A percentile compares a stretch with the other conserved stretches of the same genome.
Conservation (phyloP, 2,113 vertebrate genomes). For the Thamnaconus septentrionalis region DNA sequence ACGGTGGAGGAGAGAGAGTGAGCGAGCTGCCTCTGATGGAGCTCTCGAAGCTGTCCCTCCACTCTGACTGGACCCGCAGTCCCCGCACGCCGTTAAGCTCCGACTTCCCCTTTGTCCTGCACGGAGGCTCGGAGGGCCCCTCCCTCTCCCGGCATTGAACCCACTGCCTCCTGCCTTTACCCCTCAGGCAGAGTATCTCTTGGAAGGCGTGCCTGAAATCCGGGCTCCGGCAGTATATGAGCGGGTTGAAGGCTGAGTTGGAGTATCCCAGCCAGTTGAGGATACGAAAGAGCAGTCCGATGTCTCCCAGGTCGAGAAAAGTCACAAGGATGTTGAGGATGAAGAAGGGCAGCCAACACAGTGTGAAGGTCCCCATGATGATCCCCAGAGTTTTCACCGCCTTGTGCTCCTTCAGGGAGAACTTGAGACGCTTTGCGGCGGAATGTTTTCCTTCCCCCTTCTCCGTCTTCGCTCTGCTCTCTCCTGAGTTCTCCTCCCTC, state of each 20-base stretch:
- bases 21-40: conserved; percentile 36
- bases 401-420: conserved; percentile 92
- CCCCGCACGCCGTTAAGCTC: neutral
- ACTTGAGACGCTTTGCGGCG: conserved; percentile 75
- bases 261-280: conserved; percentile 96
- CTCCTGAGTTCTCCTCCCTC: conserved; percentile 40
- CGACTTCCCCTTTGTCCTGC: conserved; percentile 14
- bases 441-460: conserved; percentile 43
- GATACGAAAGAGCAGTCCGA: conserved; percentile 80
- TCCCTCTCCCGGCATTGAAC: conserved; percentile 66
- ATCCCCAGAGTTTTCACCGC: conserved; percentile 96
- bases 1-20: conserved; percentile 3
- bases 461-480: conserved; percentile 23
- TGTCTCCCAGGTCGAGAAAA: conserved; percentile 74
- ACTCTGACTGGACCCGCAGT: neutral
- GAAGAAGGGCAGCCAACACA: conserved; percentile 98
- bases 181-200: conserved; percentile 85
- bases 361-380: conserved; percentile 97
- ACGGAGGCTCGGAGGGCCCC: conserved; percentile 10
- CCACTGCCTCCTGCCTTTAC: conserved; percentile 65
- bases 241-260: conserved; percentile 94
- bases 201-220: conserved; percentile 94
- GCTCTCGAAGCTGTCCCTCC: conserved; percentile 73
- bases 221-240: conserved; percentile 95
- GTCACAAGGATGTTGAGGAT: conserved; percentile 88